phyloP scores from a whole-genome alignment of 1,140 invertebrate genomes.

The Leptestheria dahalacensis region DNA sequence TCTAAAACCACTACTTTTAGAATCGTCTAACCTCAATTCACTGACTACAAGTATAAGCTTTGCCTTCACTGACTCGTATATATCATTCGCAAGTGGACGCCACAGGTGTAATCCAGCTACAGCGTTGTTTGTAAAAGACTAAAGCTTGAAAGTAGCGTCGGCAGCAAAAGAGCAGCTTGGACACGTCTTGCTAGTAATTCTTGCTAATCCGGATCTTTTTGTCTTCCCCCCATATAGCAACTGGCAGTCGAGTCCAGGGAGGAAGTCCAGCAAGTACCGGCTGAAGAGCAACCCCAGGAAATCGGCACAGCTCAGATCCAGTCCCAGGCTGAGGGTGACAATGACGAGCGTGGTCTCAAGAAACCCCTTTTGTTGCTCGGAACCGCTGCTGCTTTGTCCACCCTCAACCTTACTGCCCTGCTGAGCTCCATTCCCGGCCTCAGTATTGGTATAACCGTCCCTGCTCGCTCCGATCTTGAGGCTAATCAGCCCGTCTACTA shows the following conservation, averaged over 20 bases:
- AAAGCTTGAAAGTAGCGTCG: no score
- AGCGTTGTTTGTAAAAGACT: no score
- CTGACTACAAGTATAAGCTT: neutral
- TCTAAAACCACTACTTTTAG: no score
- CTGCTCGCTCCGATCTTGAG: neutral
- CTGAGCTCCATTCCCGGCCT: neutral
- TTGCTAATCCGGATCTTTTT: neutral
- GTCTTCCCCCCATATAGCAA: neutral
- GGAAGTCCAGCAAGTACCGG: neutral
- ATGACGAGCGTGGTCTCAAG: neutral
- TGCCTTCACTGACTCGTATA: no score
- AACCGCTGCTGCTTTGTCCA: neutral
- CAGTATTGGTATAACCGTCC: neutral
- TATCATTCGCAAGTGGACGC: no score
- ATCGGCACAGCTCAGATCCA: neutral
- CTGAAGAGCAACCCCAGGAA: neutral
- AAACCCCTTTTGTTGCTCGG: neutral
- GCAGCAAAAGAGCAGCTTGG: no score
- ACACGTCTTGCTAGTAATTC: neutral
- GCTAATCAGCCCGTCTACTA: neutral
- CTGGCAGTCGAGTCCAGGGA: neutral
- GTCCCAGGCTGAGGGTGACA: neutral
- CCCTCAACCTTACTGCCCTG: neutral
- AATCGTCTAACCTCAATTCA: no score
- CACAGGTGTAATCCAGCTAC: neutral